Evolutionary conservation across 2,888 invertebrate genomes (phyloP), one percentile per base, ranked within the genome.

Genomic region (Plutella xylostella): DNA sequence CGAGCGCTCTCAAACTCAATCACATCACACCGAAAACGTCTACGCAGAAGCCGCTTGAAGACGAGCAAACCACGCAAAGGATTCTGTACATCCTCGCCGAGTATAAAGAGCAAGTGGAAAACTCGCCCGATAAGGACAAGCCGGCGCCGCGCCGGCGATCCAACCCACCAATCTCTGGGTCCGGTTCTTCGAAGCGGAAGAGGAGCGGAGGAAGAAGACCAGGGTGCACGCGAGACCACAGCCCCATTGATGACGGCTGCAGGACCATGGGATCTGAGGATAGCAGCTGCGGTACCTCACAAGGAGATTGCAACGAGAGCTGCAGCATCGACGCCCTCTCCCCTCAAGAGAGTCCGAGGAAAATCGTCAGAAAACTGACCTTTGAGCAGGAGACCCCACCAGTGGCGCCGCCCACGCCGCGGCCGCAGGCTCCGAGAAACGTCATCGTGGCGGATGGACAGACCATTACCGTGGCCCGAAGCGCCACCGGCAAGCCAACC

Each of bases 111-210:
- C 92, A 92, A 60, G 79, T 92, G 35, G 85, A 92, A 54, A 92
- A 92, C 60, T 92, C 91, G 1, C 92, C 92, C 0, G 92, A 92
- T 68, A 92, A 92, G 61, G 91, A 92, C 63, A 92, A 92, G 66
- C 92, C 92, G 0, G 92, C 92, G 0, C 92, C 92, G 0, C 83
- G 92, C 35, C 79, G 92, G 54, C 83, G 92, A 45, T 88, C 91
- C 0, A 91, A 92, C 66, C 89, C 89, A 12, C 90, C 91, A 1
- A 88, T 90, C 1, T 90, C 89, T 72, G 89, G 91, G 1, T 87
- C 86, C 42, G 89, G 90, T 15, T 88, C 88, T 35, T 86, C 88
- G 0, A 90, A 91, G 50, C 86, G 91, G 35, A 89, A 91, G 57
- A 91, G 91, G 63, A 88, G 89, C 45, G 84, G 87, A 33, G 85